Conservation (phyloP, 1,140 invertebrate genomes). For the Magallana gigas region DNA sequence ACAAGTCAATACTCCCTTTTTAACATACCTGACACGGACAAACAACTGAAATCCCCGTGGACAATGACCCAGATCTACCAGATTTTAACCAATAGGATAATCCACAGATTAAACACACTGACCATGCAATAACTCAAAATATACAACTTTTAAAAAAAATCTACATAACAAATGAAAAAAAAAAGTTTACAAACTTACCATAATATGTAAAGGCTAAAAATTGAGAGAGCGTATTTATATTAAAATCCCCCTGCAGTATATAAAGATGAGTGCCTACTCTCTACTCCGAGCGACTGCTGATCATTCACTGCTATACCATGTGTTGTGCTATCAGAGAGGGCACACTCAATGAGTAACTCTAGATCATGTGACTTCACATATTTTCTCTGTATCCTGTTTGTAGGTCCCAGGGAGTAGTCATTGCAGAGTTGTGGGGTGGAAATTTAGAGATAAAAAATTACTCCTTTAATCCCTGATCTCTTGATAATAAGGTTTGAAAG, state of each 20-base stretch:
- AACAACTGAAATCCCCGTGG: not conserved
- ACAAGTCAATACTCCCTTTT: conserved; percentile 5
- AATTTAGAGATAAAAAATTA: not conserved
- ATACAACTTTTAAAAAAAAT: not conserved
- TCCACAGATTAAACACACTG: not conserved
- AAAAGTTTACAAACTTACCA: conserved; percentile 32
- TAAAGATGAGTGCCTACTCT: not conserved
- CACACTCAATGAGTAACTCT: conserved; percentile 25
- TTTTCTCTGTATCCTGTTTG: conserved; percentile 20
- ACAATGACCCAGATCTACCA: conserved; percentile 12
- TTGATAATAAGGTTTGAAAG: not conserved
- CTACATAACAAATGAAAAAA: not conserved
- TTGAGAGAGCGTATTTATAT: not conserved
- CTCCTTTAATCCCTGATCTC: not conserved
- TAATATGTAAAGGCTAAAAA: conserved; percentile 34
- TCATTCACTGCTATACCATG: conserved; percentile 21
- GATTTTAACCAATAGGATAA: conserved; percentile 25
- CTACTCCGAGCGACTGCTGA: conserved; percentile 16
- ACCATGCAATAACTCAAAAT: not conserved
- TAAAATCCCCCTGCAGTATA: not conserved
- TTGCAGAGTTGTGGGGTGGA: conserved; percentile 25
- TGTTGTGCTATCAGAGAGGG: conserved; percentile 29
- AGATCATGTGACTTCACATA: conserved; percentile 34
- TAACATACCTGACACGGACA: not conserved
- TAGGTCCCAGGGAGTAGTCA: conserved; percentile 23